A percentile compares a stretch with the other conserved stretches of the same genome.
These are phyloP conservation scores for Lydus trimaculatus DNA, from an alignment of 2,888 invertebrate species.

Conservation along the genomic window DNA sequence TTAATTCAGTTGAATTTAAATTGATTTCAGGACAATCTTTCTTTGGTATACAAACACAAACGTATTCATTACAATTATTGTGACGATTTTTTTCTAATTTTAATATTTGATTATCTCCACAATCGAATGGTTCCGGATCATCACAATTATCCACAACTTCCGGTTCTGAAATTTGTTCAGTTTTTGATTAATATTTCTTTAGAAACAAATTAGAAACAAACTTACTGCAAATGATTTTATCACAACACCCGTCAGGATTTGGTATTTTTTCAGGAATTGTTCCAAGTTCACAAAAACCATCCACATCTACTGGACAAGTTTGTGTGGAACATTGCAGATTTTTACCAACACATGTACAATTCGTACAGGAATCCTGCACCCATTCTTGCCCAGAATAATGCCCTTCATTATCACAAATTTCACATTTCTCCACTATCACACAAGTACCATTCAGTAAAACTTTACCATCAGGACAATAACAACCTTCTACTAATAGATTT, in stretches of 20 bases:
- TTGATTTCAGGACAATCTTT: constrained; percentile 71
- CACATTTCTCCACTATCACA: constrained; percentile 70
- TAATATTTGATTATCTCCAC: constrained; percentile 74
- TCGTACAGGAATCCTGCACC: constrained; percentile 76
- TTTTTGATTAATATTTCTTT: not conserved
- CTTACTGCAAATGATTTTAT: constrained; percentile 72
- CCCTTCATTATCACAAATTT: constrained; percentile 77
- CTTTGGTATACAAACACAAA: constrained; percentile 79
- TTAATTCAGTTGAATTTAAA: constrained; percentile 54
- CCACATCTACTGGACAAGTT: constrained; percentile 61
- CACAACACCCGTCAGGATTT: constrained; percentile 72
- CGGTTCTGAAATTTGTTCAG: not conserved
- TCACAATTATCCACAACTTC: not conserved
- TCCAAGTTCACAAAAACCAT: constrained; percentile 33
- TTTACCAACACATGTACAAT: constrained; percentile 71
- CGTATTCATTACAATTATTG: constrained; percentile 75
- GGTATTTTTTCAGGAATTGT: constrained; percentile 69
- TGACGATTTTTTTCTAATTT: constrained; percentile 68
- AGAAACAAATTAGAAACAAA: not conserved
- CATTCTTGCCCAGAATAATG: constrained; percentile 74
- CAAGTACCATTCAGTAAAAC: constrained; percentile 74
- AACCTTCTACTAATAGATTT: constrained; percentile 72
- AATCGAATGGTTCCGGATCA: constrained; percentile 69
- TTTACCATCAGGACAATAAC: constrained; percentile 79
- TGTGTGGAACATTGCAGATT: constrained; percentile 71